Evolutionary conservation across 2,797 vertebrate genomes (phyloP).

Genomic region (Pipistrellus kuhlii): DNA sequence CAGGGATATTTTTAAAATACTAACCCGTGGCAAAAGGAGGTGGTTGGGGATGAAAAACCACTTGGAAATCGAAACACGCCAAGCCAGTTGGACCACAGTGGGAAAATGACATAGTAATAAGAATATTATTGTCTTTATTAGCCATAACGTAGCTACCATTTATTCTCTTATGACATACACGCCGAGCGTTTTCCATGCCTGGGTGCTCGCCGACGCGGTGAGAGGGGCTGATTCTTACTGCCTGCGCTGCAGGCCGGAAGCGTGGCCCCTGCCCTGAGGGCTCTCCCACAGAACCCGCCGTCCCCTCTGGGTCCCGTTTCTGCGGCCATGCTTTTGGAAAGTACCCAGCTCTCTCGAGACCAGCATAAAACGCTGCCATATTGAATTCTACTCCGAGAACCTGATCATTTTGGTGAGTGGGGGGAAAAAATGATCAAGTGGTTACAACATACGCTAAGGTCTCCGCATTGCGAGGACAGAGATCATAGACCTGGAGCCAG

Average conservation of each 20-base stretch:
- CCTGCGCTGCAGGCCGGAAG: no score
- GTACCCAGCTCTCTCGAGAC: neutral
- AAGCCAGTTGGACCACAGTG: neutral
- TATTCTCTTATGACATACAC: neutral
- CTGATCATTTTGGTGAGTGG: neutral
- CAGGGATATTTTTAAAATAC: constrained; percentile 37
- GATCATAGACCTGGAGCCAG: neutral
- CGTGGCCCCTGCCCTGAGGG: neutral
- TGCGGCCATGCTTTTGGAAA: neutral
- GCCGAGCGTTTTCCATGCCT: neutral
- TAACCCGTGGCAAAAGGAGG: constrained; percentile 56
- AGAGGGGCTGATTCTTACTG: neutral
- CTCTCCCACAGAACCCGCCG: neutral
- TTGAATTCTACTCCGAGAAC: constrained; percentile 15
- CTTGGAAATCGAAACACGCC: constrained; percentile 12
- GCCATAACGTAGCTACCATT: neutral
- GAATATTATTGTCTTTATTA: neutral
- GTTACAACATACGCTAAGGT: neutral
- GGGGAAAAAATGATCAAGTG: neutral
- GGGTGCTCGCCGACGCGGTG: neutral
- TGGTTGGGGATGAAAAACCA: constrained; percentile 27
- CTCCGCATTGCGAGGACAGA: neutral
- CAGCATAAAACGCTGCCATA: neutral
- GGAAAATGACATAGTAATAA: neutral
- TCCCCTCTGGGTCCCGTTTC: no score